Conservation (phyloP, 2,888 invertebrate genomes). For the Drosophila infuscata region DNA sequence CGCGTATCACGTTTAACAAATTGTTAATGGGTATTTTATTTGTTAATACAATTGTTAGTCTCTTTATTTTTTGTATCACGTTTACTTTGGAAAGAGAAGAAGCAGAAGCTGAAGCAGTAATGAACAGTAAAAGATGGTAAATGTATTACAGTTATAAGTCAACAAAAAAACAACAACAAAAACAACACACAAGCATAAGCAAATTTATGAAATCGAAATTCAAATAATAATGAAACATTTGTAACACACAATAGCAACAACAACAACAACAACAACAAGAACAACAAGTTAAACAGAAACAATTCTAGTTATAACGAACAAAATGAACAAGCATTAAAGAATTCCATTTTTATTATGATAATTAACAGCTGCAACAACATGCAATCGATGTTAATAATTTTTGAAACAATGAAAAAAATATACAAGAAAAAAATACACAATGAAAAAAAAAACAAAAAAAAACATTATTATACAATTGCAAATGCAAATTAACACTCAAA, state of each 20-base stretch:
- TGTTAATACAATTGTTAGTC: conserved; percentile 71
- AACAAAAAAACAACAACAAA: conserved; percentile 38
- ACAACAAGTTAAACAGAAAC: conserved; percentile 49
- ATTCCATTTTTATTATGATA: conserved; percentile 71
- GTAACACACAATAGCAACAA: conserved; percentile 43
- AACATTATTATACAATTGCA: conserved; percentile 76
- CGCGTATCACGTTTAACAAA: conserved; percentile 63
- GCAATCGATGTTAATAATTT: conserved; percentile 77
- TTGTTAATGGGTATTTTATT: conserved; percentile 65
- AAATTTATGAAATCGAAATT: conserved; percentile 43
- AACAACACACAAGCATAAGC: conserved; percentile 33
- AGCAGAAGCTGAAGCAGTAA: conserved; percentile 15
- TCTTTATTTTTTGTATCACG: conserved; percentile 24
- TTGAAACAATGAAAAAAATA: conserved; percentile 56
- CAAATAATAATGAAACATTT: conserved; percentile 28
- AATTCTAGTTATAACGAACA: conserved; percentile 48
- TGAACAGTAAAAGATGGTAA: conserved; percentile 36
- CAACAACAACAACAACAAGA: conserved; percentile 15
- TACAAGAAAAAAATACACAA: conserved; percentile 61
- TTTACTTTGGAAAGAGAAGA: conserved; percentile 57
- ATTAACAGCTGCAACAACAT: conserved; percentile 74
- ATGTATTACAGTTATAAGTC: conserved; percentile 56
- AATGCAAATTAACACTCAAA: conserved; percentile 76
- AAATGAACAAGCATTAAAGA: conserved; percentile 45
- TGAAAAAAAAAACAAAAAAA: conserved; percentile 29